Evolutionary conservation across 2,797 vertebrate genomes (phyloP).

Genomic region (Pseudochaenichthys georgianus): DNA sequence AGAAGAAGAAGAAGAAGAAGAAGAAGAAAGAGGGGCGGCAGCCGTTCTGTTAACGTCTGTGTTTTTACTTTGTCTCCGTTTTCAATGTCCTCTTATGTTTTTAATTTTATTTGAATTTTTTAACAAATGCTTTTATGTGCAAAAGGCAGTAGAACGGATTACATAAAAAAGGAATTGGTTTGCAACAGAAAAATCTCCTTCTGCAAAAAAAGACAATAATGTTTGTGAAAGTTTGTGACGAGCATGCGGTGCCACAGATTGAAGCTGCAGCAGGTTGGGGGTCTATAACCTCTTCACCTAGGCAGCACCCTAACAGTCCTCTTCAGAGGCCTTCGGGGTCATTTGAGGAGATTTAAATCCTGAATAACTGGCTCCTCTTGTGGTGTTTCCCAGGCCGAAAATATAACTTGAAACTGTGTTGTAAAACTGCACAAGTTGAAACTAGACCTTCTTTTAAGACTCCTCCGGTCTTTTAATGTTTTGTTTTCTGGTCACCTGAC

Average conservation of each 20-base stretch:
- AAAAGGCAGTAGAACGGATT: conserved; percentile 46
- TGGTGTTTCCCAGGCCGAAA: conserved; percentile 35
- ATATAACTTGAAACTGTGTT: conserved; percentile 56
- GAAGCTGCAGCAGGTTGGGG: conserved; percentile 33
- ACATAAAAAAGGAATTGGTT: conserved; percentile 37
- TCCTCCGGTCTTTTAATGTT: neutral
- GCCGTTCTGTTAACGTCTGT: conserved; percentile 59
- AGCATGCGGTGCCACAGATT: conserved; percentile 7
- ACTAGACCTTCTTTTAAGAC: conserved; percentile 10
- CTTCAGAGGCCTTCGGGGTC: conserved; percentile 24
- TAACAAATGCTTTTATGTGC: conserved; percentile 67
- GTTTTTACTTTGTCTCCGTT: conserved; percentile 61
- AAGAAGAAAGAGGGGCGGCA: conserved; percentile 40
- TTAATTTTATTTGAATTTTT: conserved; percentile 66
- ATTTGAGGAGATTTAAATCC: conserved; percentile 54
- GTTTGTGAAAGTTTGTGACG: conserved; percentile 17
- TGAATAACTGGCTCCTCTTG: conserved; percentile 68
- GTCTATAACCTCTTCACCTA: conserved; percentile 28
- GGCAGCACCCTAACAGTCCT: conserved; percentile 41
- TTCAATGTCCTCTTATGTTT: conserved; percentile 63
- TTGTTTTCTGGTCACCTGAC: conserved; percentile 41
- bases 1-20: conserved; percentile 32
- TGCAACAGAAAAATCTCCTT: conserved; percentile 17
- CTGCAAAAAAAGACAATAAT: conserved; percentile 14
- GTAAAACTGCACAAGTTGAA: conserved; percentile 52